A percentile compares a stretch with the other conserved stretches of the same genome.
phyloP scores from a whole-genome alignment of 2,888 invertebrate species.

The Phyllotreta striolata region DNA sequence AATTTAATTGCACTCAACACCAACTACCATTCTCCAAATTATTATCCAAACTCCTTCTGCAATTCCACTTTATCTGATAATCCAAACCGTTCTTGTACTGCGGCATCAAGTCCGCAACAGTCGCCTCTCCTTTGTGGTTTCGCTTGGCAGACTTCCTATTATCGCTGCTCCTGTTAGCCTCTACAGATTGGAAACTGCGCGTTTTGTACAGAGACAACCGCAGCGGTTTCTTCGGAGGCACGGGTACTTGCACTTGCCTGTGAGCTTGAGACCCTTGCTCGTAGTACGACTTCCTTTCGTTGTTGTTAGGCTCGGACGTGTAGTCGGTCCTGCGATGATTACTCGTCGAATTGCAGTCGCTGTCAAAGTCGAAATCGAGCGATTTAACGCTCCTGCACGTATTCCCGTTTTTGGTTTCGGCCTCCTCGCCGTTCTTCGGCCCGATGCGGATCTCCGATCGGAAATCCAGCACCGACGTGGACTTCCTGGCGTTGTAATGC shows the following conservation, averaged over 20 bases:
- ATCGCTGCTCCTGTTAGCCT: slow-evolving; percentile 53
- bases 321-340: slow-evolving; percentile 58
- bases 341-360: slow-evolving; percentile 64
- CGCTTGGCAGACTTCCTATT: slow-evolving; percentile 68
- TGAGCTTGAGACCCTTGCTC: slow-evolving; percentile 41
- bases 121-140: slow-evolving; percentile 65
- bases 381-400: slow-evolving; percentile 71
- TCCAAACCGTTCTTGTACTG: slow-evolving; percentile 39
- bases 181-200: slow-evolving; percentile 80
- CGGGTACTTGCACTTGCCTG: slow-evolving; percentile 68
- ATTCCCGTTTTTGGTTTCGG: slow-evolving; percentile 61
- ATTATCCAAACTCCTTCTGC: slow-evolving; percentile 48
- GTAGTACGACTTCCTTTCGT: slow-evolving; percentile 58
- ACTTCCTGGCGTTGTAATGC: slow-evolving; percentile 65
- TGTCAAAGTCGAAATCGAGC: slow-evolving; percentile 81
- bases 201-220: slow-evolving; percentile 84
- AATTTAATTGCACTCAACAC: slow-evolving; percentile 46
- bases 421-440: slow-evolving; percentile 58
- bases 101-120: slow-evolving; percentile 35
- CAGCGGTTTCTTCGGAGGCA: slow-evolving; percentile 86
- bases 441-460: slow-evolving; percentile 60
- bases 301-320: slow-evolving; percentile 67
- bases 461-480: slow-evolving; percentile 67
- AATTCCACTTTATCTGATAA: slow-evolving; percentile 41
- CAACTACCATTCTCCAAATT: slow-evolving; percentile 54